Evolutionary conservation across 2,888 invertebrate genomes (phyloP).

Genomic region (Polydrusus cervinus): DNA sequence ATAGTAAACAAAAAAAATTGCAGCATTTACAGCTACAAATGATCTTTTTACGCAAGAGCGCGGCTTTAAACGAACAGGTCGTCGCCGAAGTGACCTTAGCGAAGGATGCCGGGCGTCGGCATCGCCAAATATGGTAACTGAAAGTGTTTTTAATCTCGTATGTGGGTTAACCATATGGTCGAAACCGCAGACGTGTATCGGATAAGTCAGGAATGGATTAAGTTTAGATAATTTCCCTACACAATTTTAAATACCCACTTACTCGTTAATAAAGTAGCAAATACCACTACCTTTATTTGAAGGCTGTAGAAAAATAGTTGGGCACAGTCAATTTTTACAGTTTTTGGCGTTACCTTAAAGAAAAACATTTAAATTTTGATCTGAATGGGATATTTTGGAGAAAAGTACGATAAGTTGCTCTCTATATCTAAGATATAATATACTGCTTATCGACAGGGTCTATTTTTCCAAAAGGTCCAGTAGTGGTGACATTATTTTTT

Average conservation of each 20-base stretch:
- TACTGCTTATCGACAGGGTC: too few species aligned
- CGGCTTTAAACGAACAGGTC: slow-evolving; percentile 32
- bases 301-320: too few species aligned
- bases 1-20: neutral
- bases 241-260: neutral
- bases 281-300: too few species aligned
- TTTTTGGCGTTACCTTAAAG: too few species aligned
- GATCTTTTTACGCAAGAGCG: slow-evolving; percentile 17
- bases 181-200: slow-evolving; percentile 47
- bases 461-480: too few species aligned
- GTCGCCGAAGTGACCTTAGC: slow-evolving; percentile 57
- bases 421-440: too few species aligned
- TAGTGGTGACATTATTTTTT: too few species aligned
- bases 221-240: neutral
- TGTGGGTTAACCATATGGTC: slow-evolving; percentile 64
- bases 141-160: slow-evolving; percentile 63
- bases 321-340: too few species aligned
- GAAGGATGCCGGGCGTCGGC: slow-evolving; percentile 60
- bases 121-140: slow-evolving; percentile 60
- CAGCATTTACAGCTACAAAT: neutral
- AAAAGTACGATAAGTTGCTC: too few species aligned
- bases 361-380: too few species aligned
- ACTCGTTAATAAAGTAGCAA: too few species aligned
- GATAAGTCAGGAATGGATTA: slow-evolving; percentile 37
- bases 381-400: too few species aligned